phyloP scores from a whole-genome alignment of 1,140 invertebrate species.

The Oryctes rhinoceros region DNA sequence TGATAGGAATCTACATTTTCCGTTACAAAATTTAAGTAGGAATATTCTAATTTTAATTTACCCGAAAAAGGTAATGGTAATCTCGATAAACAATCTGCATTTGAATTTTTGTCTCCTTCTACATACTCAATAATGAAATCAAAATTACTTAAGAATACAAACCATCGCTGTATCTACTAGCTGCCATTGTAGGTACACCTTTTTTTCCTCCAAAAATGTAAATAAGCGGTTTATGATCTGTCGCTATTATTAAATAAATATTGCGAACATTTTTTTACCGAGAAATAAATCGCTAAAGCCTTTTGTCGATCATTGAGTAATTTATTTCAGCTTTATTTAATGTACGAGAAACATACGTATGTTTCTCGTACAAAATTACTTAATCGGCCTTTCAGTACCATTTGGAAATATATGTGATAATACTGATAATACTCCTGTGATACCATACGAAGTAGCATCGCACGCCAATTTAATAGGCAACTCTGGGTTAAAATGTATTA shows the following conservation, averaged over 20 bases:
- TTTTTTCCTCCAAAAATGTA: constrained; percentile 60
- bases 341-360: constrained; percentile 43
- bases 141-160: constrained; percentile 53
- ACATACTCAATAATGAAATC: constrained; percentile 55
- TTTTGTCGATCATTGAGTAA: constrained; percentile 37
- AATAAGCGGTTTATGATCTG: constrained; percentile 59
- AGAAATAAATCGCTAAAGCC: constrained; percentile 62
- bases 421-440: constrained; percentile 39
- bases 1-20: constrained; percentile 28
- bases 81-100: constrained; percentile 54
- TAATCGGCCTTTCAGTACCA: constrained; percentile 41
- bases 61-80: constrained; percentile 34
- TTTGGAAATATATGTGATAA: constrained; percentile 31
- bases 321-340: constrained; percentile 42
- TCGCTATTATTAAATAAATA: constrained; percentile 63
- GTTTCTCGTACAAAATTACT: no score
- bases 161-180: constrained; percentile 54
- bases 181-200: constrained; percentile 53
- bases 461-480: constrained; percentile 26
- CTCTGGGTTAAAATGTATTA: constrained; percentile 38
- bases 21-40: constrained; percentile 39
- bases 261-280: constrained; percentile 64
- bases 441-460: constrained; percentile 37
- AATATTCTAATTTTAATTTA: not conserved
- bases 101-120: constrained; percentile 39